A percentile compares a stretch with the other conserved stretches of the same genome.
Evolutionary conservation across 2,888 invertebrate genomes (phyloP).

Genomic region (Cinara cedri): DNA sequence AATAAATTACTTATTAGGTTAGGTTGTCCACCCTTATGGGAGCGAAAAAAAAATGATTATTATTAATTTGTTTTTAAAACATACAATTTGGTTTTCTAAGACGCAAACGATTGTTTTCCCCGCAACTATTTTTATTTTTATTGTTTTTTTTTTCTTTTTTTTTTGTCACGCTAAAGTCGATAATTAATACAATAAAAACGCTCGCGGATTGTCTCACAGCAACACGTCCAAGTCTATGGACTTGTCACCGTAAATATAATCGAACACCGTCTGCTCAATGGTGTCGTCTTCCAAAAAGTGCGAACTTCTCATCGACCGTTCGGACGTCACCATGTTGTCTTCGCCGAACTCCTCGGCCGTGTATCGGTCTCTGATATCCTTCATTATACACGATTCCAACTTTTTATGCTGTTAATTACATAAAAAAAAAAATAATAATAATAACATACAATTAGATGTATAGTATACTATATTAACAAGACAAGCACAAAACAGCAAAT

Average conservation of each 20-base stretch:
- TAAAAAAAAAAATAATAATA: not conserved
- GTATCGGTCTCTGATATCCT: conserved; percentile 72
- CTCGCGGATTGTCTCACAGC: not conserved
- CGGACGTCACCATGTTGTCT: conserved; percentile 60
- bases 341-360: conserved; percentile 67
- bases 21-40: not conserved
- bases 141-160: not conserved
- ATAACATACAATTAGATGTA: not conserved
- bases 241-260: conserved; percentile 54
- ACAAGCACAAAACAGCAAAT: no score
- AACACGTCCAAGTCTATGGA: conserved; percentile 50
- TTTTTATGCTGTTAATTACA: conserved; percentile 70
- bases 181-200: not conserved
- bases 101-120: not conserved
- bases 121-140: not conserved
- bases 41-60: not conserved
- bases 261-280: conserved; percentile 48
- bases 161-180: not conserved
- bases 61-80: no score
- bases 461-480: not conserved
- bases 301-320: conserved; percentile 52
- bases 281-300: conserved; percentile 48
- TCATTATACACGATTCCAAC: conserved; percentile 75
- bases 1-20: not conserved
- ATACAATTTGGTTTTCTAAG: conserved; percentile 18